phyloP scores from a whole-genome alignment of 2,888 invertebrate species.

The Eilema sororculum region DNA sequence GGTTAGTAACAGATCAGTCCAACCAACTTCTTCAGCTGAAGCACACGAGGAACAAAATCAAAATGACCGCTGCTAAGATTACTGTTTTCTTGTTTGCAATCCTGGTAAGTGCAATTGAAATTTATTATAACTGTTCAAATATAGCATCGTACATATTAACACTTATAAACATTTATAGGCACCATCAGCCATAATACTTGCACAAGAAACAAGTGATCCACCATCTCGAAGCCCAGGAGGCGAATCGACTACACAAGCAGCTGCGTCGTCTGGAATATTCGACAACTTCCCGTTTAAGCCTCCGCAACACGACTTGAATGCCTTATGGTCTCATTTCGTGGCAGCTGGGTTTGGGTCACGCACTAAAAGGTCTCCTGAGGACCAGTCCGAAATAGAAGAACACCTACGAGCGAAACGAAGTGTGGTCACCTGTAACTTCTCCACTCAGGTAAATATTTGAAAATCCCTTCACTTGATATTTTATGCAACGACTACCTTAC shows the following conservation, averaged over 20 bases:
- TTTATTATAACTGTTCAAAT: background rate
- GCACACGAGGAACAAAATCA: constrained; percentile 31
- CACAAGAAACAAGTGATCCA: constrained; percentile 24
- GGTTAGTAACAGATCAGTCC: constrained; percentile 17
- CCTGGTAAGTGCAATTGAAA: constrained; percentile 45
- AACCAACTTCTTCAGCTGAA: constrained; percentile 40
- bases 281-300: constrained; percentile 25
- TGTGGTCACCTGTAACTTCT: constrained; percentile 46
- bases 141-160: background rate
- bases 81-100: constrained; percentile 44
- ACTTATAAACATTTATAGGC: constrained; percentile 22
- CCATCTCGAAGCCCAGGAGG: constrained; percentile 4
- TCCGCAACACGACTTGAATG: constrained; percentile 19
- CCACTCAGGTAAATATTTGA: constrained; percentile 34
- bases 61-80: constrained; percentile 33
- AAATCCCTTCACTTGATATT: no score
- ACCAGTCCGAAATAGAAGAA: constrained; percentile 19
- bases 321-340: constrained; percentile 23
- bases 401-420: constrained; percentile 30
- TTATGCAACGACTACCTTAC: background rate
- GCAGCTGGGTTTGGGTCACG: constrained; percentile 15
- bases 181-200: constrained; percentile 28
- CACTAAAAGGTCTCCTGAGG: constrained; percentile 26
- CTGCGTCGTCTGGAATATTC: constrained; percentile 22
- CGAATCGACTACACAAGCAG: constrained; percentile 16